Evolutionary conservation across 2,797 vertebrate species (phyloP), one percentile per base, ranked within the genome.

Genomic region (Malurus leucopterus): DNA sequence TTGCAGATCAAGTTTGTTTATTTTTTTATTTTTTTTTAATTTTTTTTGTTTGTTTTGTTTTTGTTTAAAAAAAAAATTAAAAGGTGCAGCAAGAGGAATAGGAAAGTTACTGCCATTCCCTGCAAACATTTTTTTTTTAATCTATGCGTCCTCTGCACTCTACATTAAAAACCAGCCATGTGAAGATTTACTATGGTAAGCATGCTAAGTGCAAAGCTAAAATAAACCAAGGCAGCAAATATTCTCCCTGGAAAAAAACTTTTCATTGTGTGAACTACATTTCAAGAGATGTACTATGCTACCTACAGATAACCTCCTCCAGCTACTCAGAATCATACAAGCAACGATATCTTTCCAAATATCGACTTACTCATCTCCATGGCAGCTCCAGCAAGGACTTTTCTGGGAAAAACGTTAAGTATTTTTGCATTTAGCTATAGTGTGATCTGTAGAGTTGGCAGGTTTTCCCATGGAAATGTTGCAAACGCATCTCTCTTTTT

Each of bases 151-250:
- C 24, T 30, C 55, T 69, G n/a, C 27, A 21, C 32, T 58, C 34
- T 47, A 16, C 63, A n/a, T 4, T 41, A 61, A 58, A 64, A 81
- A 46, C 7, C 34, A 76, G 21, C 8, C 44, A n/a, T 8, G 1
- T 43, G 40, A 88, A 50, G 27, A 82, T 30, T 71, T 69, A 54
- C 21, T 18, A n/a, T 6, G 3, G 20, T 24, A 47, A 72, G 27
- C 27, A 30, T 3, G 8, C 19, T 27, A 69, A 90, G 47, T 36
- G 22, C 30, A 75, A 46, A 9, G 9, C 29, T 61, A 61, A 90
- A 67, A 79, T 38, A 72, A 58, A 55, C 8, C 15, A 69, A 77
- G 23, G 61, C 53, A 89, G 49, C 84, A 84, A 84, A 82, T n/a
- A 63, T 8, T 80, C 23, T 80, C 23, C 46, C 47, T 59, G 29